These are phyloP conservation scores for Melanotaenia trifasciata DNA, from an alignment of 2,797 vertebrate species.

Conservation along the genomic window DNA sequence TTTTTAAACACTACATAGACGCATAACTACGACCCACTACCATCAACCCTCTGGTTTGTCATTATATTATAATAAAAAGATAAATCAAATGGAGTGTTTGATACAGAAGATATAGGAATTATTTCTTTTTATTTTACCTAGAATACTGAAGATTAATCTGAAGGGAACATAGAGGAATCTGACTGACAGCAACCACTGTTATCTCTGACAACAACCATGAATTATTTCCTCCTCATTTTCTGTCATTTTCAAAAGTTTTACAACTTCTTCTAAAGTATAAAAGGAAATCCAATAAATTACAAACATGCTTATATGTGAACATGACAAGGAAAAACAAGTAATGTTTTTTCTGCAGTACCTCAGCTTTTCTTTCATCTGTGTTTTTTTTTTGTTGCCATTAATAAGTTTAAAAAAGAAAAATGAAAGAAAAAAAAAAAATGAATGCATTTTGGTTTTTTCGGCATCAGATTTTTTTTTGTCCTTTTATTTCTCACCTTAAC, in stretches of 20 bases:
- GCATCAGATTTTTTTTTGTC: constrained; percentile 23
- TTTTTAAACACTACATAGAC: constrained; percentile 69
- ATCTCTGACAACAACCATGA: constrained; percentile 17
- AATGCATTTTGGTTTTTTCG: constrained; percentile 17
- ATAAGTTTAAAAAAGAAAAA: constrained; percentile 13
- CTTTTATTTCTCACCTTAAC: constrained; percentile 38
- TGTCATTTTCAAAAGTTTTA: constrained; percentile 42
- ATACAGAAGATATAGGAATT: constrained; percentile 36
- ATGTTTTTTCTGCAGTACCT: constrained; percentile 74
- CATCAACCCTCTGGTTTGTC: constrained; percentile 18
- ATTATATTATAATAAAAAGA: constrained; percentile 12
- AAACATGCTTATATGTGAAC: constrained; percentile 17
- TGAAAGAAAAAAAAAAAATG: not conserved
- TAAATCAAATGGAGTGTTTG: constrained; percentile 8
- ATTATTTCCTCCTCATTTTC: constrained; percentile 12
- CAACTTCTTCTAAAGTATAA: constrained; percentile 11
- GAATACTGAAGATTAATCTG: constrained; percentile 14
- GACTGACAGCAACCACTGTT: constrained; percentile 51
- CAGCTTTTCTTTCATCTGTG: constrained; percentile 43
- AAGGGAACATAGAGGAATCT: constrained; percentile 21
- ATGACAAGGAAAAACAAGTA: constrained; percentile 62
- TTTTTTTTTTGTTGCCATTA: constrained; percentile 32
- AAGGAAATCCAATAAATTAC: constrained; percentile 16
- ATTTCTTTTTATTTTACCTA: constrained; percentile 17
- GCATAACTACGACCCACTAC: not conserved